Percentiles rank a stretch among this genome's conserved stretches.
These are phyloP conservation scores for Crematogaster levior DNA, from an alignment of 2,888 invertebrate species.

Conservation along the genomic window DNA sequence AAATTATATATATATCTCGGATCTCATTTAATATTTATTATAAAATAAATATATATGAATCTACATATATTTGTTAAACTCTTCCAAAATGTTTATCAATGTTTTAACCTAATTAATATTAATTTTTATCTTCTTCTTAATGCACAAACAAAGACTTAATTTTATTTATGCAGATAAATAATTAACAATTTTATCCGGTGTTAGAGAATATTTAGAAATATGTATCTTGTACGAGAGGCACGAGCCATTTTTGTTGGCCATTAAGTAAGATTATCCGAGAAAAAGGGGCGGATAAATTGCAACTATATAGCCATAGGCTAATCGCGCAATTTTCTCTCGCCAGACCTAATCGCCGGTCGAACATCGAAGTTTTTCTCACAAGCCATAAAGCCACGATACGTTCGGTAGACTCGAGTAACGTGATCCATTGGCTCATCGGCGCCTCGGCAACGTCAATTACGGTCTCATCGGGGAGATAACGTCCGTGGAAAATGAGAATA, in stretches of 20 bases:
- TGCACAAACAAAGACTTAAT: background rate
- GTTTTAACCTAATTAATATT: background rate
- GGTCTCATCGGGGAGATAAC: slow-evolving; percentile 42
- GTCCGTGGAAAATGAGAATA: slow-evolving; percentile 56
- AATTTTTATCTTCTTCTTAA: background rate
- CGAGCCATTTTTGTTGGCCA: slow-evolving; percentile 27
- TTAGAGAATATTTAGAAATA: slow-evolving; percentile 16
- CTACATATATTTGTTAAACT: background rate
- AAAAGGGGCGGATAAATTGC: slow-evolving; percentile 38
- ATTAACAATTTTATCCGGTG: background rate
- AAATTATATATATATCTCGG: background rate
- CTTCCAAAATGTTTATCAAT: background rate
- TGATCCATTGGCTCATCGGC: slow-evolving; percentile 35
- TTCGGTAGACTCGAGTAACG: slow-evolving; percentile 27
- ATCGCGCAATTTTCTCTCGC: slow-evolving; percentile 48
- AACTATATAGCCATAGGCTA: slow-evolving; percentile 11
- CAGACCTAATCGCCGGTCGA: slow-evolving; percentile 32
- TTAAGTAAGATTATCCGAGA: slow-evolving; percentile 45
- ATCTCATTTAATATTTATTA: background rate
- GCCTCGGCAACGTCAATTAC: slow-evolving; percentile 54
- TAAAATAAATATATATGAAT: background rate
- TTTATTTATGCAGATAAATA: background rate
- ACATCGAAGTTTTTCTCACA: slow-evolving; percentile 42
- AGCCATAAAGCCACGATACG: slow-evolving; percentile 5
- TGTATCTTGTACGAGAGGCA: slow-evolving; percentile 1